A percentile compares a stretch with the other conserved stretches of the same genome.
These are phyloP conservation scores for Cossypha heuglini DNA, from an alignment of 2,797 vertebrate genomes.

Conservation along the genomic window DNA sequence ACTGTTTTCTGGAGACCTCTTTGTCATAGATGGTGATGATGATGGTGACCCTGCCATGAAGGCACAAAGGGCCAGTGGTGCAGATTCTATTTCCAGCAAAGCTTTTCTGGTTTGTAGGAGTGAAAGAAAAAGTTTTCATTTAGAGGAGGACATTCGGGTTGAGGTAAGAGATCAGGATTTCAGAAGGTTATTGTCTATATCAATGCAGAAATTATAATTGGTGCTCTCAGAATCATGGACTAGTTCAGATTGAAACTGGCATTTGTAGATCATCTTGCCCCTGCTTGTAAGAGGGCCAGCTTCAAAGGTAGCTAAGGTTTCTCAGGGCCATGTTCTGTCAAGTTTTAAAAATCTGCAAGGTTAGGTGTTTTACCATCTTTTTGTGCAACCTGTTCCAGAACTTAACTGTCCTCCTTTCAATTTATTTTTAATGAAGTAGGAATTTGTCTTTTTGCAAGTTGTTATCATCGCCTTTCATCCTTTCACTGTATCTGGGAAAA, in stretches of 20 bases:
- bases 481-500: neutral
- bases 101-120: neutral
- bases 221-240: neutral
- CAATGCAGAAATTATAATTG: neutral
- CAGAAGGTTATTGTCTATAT: neutral
- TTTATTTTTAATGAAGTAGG: neutral
- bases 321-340: conserved; percentile 25
- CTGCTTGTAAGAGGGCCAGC: neutral
- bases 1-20: neutral
- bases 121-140: neutral
- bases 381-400: neutral
- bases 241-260: neutral
- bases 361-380: neutral
- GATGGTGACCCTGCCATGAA: neutral
- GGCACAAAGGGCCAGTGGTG: neutral
- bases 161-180: neutral
- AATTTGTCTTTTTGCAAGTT: neutral
- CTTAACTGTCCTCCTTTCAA: neutral
- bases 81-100: neutral
- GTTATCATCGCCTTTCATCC: neutral
- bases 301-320: conserved; percentile 22
- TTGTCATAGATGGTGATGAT: neutral
- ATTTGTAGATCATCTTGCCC: conserved; percentile 5
- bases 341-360: neutral
- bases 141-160: neutral